Evolutionary conservation across 2,113 vertebrate species (phyloP).

Genomic region (Scortum barcoo): DNA sequence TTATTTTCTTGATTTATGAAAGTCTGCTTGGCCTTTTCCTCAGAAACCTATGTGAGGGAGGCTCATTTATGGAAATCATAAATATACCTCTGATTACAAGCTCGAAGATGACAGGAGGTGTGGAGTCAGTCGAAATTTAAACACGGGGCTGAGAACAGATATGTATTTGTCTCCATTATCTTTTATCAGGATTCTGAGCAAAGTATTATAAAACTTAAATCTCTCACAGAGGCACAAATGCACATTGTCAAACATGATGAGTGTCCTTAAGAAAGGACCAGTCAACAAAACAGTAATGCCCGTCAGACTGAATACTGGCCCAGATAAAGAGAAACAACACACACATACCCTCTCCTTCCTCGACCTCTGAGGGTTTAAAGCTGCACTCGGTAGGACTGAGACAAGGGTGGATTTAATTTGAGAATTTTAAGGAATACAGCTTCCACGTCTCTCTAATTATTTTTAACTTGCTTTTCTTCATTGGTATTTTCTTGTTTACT

Average conservation of each 20-base stretch:
- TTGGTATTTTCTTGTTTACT: too few species aligned
- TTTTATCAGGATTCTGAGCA: conserved; percentile 2
- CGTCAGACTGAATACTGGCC: conserved; percentile 24
- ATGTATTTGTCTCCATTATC: neutral
- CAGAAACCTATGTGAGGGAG: neutral
- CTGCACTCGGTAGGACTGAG: too few species aligned
- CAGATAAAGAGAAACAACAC: conserved; percentile 5
- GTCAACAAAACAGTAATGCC: conserved; percentile 29
- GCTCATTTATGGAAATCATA: neutral
- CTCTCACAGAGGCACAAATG: conserved; percentile 19
- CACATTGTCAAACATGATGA: conserved; percentile 12
- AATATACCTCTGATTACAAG: conserved; percentile 5
- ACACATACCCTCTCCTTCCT: neutral
- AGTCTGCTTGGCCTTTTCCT: neutral
- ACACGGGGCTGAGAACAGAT: neutral
- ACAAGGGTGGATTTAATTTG: too few species aligned
- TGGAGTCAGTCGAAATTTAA: conserved; percentile 6
- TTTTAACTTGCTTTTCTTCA: too few species aligned
- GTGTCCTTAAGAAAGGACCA: conserved; percentile 7
- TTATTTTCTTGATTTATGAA: neutral
- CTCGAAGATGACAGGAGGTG: neutral
- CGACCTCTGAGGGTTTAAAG: neutral
- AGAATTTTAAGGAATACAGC: too few species aligned
- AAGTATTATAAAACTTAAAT: conserved; percentile 19
- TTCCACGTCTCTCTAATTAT: too few species aligned